Conservation (phyloP, 1,140 invertebrate species). For the Colletes gigas region DNA sequence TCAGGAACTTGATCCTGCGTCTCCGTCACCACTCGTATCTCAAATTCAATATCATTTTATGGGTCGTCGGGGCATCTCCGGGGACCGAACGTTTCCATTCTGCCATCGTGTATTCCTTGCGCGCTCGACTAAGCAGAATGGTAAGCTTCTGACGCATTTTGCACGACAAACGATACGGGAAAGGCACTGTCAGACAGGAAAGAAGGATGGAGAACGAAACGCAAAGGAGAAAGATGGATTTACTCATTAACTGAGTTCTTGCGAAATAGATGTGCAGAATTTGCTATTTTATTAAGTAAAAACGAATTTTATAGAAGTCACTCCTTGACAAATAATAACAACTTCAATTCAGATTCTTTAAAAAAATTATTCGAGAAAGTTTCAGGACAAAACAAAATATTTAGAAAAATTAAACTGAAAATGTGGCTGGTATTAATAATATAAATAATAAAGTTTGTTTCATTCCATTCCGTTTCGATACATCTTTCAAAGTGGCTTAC, state of each 20-base stretch:
- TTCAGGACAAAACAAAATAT: too few relatives aligned
- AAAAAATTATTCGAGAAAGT: too few relatives aligned
- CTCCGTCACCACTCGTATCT: constrained; percentile 12
- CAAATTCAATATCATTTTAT: constrained; percentile 62
- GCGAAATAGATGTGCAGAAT: neutral
- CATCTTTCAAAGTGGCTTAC: too few relatives aligned
- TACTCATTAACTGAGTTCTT: neutral
- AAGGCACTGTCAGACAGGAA: neutral
- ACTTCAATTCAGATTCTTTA: too few relatives aligned
- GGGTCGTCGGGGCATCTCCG: constrained; percentile 26
- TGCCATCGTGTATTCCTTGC: constrained; percentile 8
- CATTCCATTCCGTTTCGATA: too few relatives aligned
- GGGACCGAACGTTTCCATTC: constrained; percentile 45
- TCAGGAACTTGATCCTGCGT: constrained; percentile 20
- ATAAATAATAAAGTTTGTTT: too few relatives aligned
- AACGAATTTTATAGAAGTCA: too few relatives aligned
- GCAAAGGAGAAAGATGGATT: neutral
- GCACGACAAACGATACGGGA: constrained; percentile 9
- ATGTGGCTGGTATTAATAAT: too few relatives aligned
- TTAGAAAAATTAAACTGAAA: too few relatives aligned
- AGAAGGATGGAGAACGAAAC: neutral
- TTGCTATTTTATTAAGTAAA: neutral
- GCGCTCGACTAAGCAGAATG: constrained; percentile 30
- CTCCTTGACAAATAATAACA: too few relatives aligned
- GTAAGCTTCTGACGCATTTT: constrained; percentile 7